Evolutionary conservation across 2,888 invertebrate genomes (phyloP), one percentile per base, ranked within the genome.

Genomic region (Pammene fasciana): DNA sequence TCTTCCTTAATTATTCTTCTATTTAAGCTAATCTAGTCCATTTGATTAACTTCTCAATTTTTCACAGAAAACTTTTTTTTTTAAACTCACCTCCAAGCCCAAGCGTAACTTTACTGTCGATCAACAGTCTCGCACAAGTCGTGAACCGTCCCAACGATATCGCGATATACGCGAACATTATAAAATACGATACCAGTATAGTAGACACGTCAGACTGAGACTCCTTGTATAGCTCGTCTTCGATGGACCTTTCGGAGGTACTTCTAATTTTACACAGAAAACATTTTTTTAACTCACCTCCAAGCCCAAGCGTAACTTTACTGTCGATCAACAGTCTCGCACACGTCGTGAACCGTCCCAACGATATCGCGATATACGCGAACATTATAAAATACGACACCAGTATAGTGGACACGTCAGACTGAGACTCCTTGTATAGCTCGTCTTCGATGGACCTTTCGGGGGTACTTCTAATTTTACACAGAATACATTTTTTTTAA

Each of bases 371-470:
- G 75, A 99, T 98, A 83, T 99, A 99, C 26, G 95, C 96, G 88
- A 99, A 99, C 99, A 99, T 99, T 74, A 99, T 97, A 75, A 98
- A 87, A 87, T 99, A 99, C 0, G 99, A 98, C 65, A 99, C 96
- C 13, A 98, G 92, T 76, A 99, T 98, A 0, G 99, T 99, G 5
- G 95, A 92, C 18, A 99, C 95, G 86, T 99, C 99, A 0, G 98
- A 98, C 75, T 96, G 94, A 5, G 98, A 98, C 88, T 98, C 98
- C 13, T 98, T 92, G 72, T 98, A 95, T 36, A 99, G 88, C 86
- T 99, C 99, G 89, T 99, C 99, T 85, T 99, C 97, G 71, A 99
- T 98, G 36, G 36, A 7, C 7, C 36, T 36, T 36, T 6, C 36
- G 36, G 7, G 36, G 36, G 7, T 36, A 36, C n/a, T n/a, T n/a